Percentiles rank a stretch among this genome's conserved stretches.
Evolutionary conservation across 2,888 invertebrate genomes (phyloP).

Genomic region (Eledona agricola): DNA sequence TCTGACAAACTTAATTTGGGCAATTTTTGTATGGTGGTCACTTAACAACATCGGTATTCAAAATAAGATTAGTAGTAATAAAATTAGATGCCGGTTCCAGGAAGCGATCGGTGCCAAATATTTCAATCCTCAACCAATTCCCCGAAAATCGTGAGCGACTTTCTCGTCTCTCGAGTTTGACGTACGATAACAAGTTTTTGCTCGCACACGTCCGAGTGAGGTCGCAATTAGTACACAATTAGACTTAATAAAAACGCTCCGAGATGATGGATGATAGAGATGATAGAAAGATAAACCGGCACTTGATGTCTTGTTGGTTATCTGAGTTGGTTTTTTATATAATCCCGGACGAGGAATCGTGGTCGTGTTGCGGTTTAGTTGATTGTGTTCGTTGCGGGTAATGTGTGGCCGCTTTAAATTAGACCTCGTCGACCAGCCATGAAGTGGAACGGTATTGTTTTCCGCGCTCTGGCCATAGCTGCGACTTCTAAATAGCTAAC

Average conservation of each 20-base stretch:
- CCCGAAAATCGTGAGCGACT: no score
- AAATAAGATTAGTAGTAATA: no score
- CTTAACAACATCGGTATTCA: no score
- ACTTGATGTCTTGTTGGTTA: conserved; percentile 18
- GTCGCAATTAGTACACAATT: conserved; percentile 24
- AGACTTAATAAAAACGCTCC: conserved; percentile 17
- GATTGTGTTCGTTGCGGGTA: conserved; percentile 24
- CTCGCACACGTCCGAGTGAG: background rate
- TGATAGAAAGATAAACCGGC: conserved; percentile 22
- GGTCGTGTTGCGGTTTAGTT: conserved; percentile 18
- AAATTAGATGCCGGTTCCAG: no score
- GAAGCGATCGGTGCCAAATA: no score
- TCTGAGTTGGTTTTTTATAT: no score
- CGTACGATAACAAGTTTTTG: no score
- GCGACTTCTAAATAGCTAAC: conserved; percentile 35
- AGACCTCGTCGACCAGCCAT: conserved; percentile 26
- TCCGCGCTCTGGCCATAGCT: conserved; percentile 20
- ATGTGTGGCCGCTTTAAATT: conserved; percentile 35
- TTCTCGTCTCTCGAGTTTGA: conserved; percentile 8
- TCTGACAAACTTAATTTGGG: no score
- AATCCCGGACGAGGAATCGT: no score
- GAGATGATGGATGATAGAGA: conserved; percentile 26
- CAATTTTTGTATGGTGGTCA: no score
- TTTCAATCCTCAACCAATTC: no score
- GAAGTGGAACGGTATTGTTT: conserved; percentile 37